Percentiles rank a stretch among this genome's conserved stretches.
Conservation (phyloP, 2,113 vertebrate genomes). For the Laticauda colubrina region DNA sequence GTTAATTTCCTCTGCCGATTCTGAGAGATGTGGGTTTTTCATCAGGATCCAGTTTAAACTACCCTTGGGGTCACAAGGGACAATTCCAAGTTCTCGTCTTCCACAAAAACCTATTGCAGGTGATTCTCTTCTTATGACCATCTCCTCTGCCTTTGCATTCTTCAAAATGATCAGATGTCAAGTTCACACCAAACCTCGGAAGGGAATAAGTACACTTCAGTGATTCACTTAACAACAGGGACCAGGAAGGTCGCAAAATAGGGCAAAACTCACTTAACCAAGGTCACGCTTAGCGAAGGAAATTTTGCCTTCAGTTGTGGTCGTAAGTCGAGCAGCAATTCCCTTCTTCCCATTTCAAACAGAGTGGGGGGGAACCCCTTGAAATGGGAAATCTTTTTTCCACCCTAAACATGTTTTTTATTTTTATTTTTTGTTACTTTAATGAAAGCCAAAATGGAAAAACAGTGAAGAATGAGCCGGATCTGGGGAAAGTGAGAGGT, state of each 20-base stretch:
- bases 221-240: not conserved
- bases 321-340: not conserved
- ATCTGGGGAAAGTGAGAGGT: not conserved
- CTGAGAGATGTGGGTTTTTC: not conserved
- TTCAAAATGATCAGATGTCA: not conserved
- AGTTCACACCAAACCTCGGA: not conserved
- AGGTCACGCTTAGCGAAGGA: not conserved
- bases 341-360: too few species aligned
- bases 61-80: not conserved
- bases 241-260: not conserved
- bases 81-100: not conserved
- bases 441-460: not conserved
- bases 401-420: not conserved
- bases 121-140: not conserved
- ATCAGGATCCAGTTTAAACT: not conserved
- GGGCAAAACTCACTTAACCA: not conserved
- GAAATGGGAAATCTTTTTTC: not conserved
- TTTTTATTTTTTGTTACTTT: too few species aligned
- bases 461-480: not conserved
- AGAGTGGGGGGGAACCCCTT: too few species aligned
- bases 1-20: not conserved
- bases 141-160: too few species aligned
- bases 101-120: not conserved
- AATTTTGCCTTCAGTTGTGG: too few species aligned
- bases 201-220: not conserved